phyloP scores from a whole-genome alignment of 2,888 invertebrate genomes.

The Brenthis daphne region DNA sequence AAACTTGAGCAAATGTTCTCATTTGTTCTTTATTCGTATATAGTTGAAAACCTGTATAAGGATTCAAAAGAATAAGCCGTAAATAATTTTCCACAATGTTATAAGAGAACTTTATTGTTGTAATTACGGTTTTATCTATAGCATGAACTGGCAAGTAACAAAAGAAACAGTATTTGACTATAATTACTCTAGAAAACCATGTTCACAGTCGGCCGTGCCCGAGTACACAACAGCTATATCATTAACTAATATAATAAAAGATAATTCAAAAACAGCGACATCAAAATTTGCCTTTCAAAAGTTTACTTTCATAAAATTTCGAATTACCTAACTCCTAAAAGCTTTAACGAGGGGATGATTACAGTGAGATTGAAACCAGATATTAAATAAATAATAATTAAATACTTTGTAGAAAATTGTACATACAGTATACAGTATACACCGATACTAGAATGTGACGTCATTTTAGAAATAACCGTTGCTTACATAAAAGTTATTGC shows the following conservation, averaged over 20 bases:
- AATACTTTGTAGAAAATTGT: slow-evolving; percentile 57
- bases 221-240: slow-evolving; percentile 58
- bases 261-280: slow-evolving; percentile 58
- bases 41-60: background rate
- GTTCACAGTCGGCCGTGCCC: slow-evolving; percentile 69
- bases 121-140: slow-evolving; percentile 81
- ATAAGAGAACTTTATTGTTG: slow-evolving; percentile 82
- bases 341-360: slow-evolving; percentile 60
- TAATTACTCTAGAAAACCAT: slow-evolving; percentile 75
- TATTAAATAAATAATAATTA: slow-evolving; percentile 49
- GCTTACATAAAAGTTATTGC: slow-evolving; percentile 55
- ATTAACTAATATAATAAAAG: slow-evolving; percentile 54
- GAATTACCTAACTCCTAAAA: slow-evolving; percentile 63
- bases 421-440: slow-evolving; percentile 45
- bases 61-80: slow-evolving; percentile 26
- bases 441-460: slow-evolving; percentile 52
- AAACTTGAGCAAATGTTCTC: too few species aligned
- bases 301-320: slow-evolving; percentile 61
- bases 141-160: slow-evolving; percentile 81
- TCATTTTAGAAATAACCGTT: slow-evolving; percentile 58
- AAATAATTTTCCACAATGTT: slow-evolving; percentile 66
- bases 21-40: too few species aligned
- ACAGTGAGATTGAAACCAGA: slow-evolving; percentile 52
- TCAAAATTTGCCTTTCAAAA: slow-evolving; percentile 56
- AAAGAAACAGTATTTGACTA: slow-evolving; percentile 73